These are phyloP conservation scores for Epirrita christyi DNA, from an alignment of 2,888 invertebrate genomes.

Conservation along the genomic window DNA sequence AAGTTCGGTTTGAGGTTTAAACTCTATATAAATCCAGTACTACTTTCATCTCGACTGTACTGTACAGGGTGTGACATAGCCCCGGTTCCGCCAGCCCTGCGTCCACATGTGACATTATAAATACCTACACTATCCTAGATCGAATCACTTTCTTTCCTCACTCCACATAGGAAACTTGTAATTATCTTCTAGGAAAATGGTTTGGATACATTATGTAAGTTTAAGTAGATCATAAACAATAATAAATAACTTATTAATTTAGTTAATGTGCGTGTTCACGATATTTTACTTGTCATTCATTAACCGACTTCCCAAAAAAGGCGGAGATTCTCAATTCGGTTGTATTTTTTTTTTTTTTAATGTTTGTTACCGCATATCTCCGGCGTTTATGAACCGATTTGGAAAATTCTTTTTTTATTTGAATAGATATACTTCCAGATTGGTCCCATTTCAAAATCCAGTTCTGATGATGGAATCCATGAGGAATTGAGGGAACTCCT, in stretches of 20 bases:
- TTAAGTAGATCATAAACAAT: constrained; percentile 8
- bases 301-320: no score
- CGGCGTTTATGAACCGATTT: no score
- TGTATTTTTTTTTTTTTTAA: no score
- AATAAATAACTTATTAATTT: constrained; percentile 1
- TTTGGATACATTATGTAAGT: constrained; percentile 62
- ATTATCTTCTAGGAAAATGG: constrained; percentile 52
- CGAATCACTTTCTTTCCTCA: constrained; percentile 61
- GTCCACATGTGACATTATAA: constrained; percentile 38
- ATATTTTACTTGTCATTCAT: not conserved
- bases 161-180: constrained; percentile 42
- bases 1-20: constrained; percentile 20
- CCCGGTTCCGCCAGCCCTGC: constrained; percentile 52
- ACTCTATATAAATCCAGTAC: constrained; percentile 46
- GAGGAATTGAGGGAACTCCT: no score
- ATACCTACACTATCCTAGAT: constrained; percentile 34
- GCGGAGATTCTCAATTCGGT: no score
- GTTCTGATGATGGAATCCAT: no score
- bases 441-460: no score
- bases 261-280: constrained; percentile 3
- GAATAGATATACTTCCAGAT: no score
- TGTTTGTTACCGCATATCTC: no score
- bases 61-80: constrained; percentile 52
- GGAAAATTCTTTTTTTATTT: no score
- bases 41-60: constrained; percentile 54